Percentiles rank a stretch among this genome's conserved stretches.
Conservation (phyloP, 2,888 invertebrate genomes). For the Aleiodes testaceus region DNA sequence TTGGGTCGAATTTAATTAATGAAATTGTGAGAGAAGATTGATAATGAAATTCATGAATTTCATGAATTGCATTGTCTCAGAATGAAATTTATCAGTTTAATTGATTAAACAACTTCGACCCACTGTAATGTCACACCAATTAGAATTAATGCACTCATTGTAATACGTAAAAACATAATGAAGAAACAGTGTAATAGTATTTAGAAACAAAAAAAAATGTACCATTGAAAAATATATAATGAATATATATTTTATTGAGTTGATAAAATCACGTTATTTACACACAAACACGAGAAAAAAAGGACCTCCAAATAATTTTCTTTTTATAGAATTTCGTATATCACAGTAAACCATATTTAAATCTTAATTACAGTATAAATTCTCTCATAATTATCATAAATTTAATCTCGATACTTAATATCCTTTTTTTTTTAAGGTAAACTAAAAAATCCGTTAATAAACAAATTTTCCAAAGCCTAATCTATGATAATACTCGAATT, state of each 20-base stretch:
- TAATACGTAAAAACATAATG: slow-evolving; percentile 39
- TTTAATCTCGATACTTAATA: neutral
- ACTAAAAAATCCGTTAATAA: neutral
- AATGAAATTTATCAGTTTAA: neutral
- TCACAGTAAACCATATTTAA: slow-evolving; percentile 51
- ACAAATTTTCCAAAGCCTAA: neutral
- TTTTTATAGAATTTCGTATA: slow-evolving; percentile 42
- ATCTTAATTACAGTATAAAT: slow-evolving; percentile 5
- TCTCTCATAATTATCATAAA: slow-evolving; percentile 1
- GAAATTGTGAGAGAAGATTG: too few species aligned
- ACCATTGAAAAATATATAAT: slow-evolving; percentile 52
- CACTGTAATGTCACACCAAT: slow-evolving; percentile 46
- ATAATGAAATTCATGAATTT: too few species aligned
- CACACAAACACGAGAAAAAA: slow-evolving; percentile 33
- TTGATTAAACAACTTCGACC: neutral
- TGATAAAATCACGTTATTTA: slow-evolving; percentile 48
- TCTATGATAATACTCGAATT: slow-evolving; percentile 4
- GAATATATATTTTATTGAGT: slow-evolving; percentile 63
- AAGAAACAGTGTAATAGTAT: slow-evolving; percentile 42
- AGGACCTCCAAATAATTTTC: neutral
- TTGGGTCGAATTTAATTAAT: slow-evolving; percentile 11
- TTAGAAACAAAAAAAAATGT: slow-evolving; percentile 46
- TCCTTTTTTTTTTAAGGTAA: neutral
- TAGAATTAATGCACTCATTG: slow-evolving; percentile 47
- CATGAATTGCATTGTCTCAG: slow-evolving; percentile 22